Percentiles rank a stretch among this genome's conserved stretches.
Conservation (phyloP, 2,113 vertebrate genomes). For the Hemibagrus wyckioides region DNA sequence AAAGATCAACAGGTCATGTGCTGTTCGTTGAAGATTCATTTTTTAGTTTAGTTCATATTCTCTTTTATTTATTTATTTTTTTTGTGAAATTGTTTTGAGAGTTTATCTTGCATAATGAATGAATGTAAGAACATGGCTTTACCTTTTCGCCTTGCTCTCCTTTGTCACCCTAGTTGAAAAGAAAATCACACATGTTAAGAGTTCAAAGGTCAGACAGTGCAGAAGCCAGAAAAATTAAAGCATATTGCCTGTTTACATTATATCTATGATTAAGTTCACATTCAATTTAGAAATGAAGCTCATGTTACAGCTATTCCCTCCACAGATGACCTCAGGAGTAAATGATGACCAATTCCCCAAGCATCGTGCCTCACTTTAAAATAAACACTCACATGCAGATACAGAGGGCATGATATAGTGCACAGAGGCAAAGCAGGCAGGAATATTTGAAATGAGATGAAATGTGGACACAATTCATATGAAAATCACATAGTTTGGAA, state of each 20-base stretch:
- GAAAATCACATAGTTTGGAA: conserved; percentile 1
- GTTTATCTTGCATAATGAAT: not conserved
- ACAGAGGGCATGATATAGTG: conserved; percentile 14
- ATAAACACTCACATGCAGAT: conserved; percentile 38
- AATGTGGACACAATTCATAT: conserved; percentile 27
- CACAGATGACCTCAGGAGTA: conserved; percentile 40
- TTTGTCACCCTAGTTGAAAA: conserved; percentile 86
- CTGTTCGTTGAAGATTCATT: not conserved
- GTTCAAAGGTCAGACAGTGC: conserved; percentile 34
- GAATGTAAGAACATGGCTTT: conserved; percentile 53
- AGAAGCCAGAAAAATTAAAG: conserved; percentile 38
- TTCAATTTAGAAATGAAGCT: conserved; percentile 58
- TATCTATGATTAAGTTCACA: conserved; percentile 65
- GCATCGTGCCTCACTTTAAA: conserved; percentile 31
- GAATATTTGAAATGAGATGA: conserved; percentile 26
- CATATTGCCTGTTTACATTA: conserved; percentile 59
- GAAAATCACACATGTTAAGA: conserved; percentile 63
- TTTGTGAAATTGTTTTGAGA: not conserved
- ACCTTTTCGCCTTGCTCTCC: conserved; percentile 96
- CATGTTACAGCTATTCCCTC: conserved; percentile 52
- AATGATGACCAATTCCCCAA: conserved; percentile 15
- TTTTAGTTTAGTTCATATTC: too few species aligned
- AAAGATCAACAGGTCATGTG: not conserved
- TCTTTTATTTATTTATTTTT: too few species aligned
- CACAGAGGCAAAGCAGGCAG: not conserved